Base-by-base conservation (phyloP, 2,113 vertebrate species). In the Ceyx margarethae region DNA sequence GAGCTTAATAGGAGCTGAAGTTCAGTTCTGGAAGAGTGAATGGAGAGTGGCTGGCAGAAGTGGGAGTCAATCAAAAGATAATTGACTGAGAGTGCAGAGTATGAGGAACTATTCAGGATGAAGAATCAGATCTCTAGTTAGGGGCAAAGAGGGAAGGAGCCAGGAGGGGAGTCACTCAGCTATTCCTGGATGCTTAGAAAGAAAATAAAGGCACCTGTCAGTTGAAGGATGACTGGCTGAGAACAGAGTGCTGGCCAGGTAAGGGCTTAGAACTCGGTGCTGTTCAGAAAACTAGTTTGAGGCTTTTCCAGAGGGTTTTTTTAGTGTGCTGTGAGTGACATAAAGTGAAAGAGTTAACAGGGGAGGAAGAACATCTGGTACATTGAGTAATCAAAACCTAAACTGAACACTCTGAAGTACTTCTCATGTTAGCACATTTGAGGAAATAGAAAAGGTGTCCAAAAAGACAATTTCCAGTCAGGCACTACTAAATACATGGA, bases 61-160 rank as follows among this genome's bases (percentile, higher is more conserved):
- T 40, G 12, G 13, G 65, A 96, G 74, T 95, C 91, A 95, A 85
- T 93, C 87, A 93, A 82, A 94, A 93, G 68, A 60, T 89, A 95
- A 92, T 95, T 94, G 94, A 64, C 0, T 0, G 66, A 48, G 51
- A 89, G 51, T 29, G 54, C 10, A 71, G 51, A 73, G 37, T 28
- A 77, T 3, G 20, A 66, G 56, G 33, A 91, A 48, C 68, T 77
- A 35, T 74, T 87, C 87, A 94, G 56, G 67, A 77, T 57, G 51
- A 87, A 94, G 75, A 94, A 91, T 45, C 21, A 76, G 48, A 71
- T 73, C 46, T 58, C 54, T 56, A 85, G 54, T 76, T 74, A 80
- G 67, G 22, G 28, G 23, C 64, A 85, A 93, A 74, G 15, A 48
- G 4, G 26, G 61, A 89, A 87, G 14, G 53, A 95, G 5, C 8